A percentile compares a stretch with the other conserved stretches of the same genome.
These are phyloP conservation scores for Mayetiola destructor DNA, from an alignment of 2,888 invertebrate species.

Conservation along the genomic window DNA sequence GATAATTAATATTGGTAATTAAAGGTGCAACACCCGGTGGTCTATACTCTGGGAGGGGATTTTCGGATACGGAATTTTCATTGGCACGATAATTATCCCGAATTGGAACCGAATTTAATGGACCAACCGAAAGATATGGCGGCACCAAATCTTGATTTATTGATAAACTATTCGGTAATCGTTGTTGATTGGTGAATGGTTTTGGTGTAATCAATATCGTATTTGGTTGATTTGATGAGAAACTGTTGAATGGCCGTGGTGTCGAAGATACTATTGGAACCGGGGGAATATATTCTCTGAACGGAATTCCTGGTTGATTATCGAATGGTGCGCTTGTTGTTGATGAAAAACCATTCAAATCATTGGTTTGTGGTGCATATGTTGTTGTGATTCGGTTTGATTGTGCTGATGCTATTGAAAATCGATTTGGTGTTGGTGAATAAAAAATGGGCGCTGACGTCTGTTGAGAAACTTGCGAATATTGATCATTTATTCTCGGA, in stretches of 20 bases:
- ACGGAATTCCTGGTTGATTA: background rate
- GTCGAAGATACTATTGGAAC: background rate
- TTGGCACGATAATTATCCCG: background rate
- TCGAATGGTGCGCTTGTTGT: background rate
- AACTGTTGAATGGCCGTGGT: background rate
- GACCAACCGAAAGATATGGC: constrained; percentile 6
- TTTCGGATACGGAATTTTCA: background rate
- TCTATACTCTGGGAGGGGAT: background rate
- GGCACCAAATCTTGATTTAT: constrained; percentile 1
- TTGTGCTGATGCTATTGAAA: background rate
- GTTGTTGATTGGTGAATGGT: background rate
- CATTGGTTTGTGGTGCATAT: background rate
- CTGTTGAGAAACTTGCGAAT: background rate
- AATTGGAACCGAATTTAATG: background rate
- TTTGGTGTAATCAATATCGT: background rate
- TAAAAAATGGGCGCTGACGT: background rate
- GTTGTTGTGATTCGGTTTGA: background rate
- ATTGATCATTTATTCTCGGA: background rate
- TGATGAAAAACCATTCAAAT: background rate
- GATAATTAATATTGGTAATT: constrained; percentile 1
- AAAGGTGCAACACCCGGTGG: background rate
- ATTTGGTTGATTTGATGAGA: background rate
- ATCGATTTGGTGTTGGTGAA: background rate
- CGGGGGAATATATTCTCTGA: background rate
- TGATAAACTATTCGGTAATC: constrained; percentile 1